Evolutionary conservation across 1,140 invertebrate genomes (phyloP), one percentile per base, ranked within the genome.

Genomic region (Campoletis sonorensis): DNA sequence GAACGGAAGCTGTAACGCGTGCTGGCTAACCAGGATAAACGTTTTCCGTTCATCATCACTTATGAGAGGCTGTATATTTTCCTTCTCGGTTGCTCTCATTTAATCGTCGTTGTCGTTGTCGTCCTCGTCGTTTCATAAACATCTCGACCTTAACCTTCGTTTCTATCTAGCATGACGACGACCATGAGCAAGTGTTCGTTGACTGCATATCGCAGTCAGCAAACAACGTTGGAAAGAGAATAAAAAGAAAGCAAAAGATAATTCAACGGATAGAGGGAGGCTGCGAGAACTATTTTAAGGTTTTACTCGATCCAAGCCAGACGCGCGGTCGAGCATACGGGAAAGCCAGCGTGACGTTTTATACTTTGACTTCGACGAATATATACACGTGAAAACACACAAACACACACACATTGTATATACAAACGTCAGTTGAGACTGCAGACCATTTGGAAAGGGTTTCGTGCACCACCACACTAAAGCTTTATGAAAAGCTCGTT

Each of bases 221-320:
- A 26, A n/a, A 67, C 8, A 23, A 51, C 21, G 26, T 4, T 27
- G 23, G 37, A 27, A 23, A 85, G 72, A 54, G 72, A 54, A 45
- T 45, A 11, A 23, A 11, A 23, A 49, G 40, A 23, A 21, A 73
- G 71, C 54, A 15, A 23, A 23, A 51, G 8, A 45, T n/a, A 45
- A 73, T 37, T n/a, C 68, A 58, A 58, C 54, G 15, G 27, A 2
- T 70, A 23, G 71, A 86, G 86, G 26, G 70, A 27, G 21, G 61
- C 49, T 49, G 82, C 61, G 64, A 75, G 23, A 78, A 84, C 85
- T 86, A 86, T 86, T 85, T 86, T 83, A 80, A 86, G 81, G 76
- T 73, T 81, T 79, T 67, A 70, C 78, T 78, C 26, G 58, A 77
- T 72, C 23, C 68, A 75, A 79, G n/a, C 76, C 81, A 79, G 81